Evolutionary conservation across 2,888 invertebrate genomes (phyloP), one percentile per base, ranked within the genome.

Genomic region (Cosmorhoe ocellata): DNA sequence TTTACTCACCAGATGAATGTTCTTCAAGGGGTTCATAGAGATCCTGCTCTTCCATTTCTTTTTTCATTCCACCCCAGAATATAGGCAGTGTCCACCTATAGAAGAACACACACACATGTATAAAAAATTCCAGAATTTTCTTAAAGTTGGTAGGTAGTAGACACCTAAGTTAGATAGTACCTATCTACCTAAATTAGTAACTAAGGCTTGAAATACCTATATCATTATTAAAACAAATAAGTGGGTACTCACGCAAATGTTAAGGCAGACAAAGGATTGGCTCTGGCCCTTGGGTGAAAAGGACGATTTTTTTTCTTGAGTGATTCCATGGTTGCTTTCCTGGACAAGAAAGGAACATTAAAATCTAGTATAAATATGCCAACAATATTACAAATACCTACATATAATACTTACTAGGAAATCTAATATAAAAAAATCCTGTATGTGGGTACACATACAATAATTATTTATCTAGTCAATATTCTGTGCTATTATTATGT

Each of bases 61-160:
- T 95, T 62, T 92, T 93, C 63, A 94, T 91, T 1, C 97, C 96
- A 74, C 93, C 93, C 74, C 92, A 93, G 83, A 97, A 96, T 71
- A 96, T 92, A 22, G 93, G 94, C 69, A 95, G 82, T 0, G 96
- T 94, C 93, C 96, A 97, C 88, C 95, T 95, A 7, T 24, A 24
- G 6, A 24, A 24, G 7, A 7, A 24, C 7, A 18, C 18, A 18
- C 3, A 4, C 4, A 18, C 18, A 18, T 2, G 18, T 18, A 18
- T 18, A 24, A 18, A 5, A 3, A 18, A 18, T 18, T 18, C 18
- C 5, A 18, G 18, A 18, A 18, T 18, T 18, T 2, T 18, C 5
- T 18, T 3, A 18, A 18, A 18, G 18, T 18, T 3, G 18, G 18
- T 18, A 18, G 18, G 18, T 18, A 18, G 18, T 18, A 18, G 18